These are phyloP conservation scores for Phyllotis vaccarum DNA, from an alignment of 2,797 vertebrate genomes.

Conservation along the genomic window DNA sequence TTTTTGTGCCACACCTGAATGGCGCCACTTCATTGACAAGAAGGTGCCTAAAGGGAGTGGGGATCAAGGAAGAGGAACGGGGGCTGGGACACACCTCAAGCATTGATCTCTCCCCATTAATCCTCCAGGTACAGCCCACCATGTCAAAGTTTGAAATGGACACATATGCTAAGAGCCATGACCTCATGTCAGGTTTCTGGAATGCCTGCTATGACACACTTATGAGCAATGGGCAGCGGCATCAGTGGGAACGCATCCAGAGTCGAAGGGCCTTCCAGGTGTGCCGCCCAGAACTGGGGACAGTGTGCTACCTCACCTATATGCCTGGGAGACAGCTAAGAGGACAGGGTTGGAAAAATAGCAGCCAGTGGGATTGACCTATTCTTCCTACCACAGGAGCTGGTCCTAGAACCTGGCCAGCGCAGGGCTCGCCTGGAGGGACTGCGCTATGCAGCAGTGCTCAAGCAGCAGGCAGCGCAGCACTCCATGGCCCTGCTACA, in stretches of 20 bases:
- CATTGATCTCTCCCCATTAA: not conserved
- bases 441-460: constrained; percentile 87
- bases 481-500: constrained; percentile 93
- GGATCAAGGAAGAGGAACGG: not conserved
- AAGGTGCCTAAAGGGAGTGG: constrained; percentile 86
- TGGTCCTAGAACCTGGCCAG: constrained; percentile 91
- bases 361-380: not conserved
- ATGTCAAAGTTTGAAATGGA: constrained; percentile 97
- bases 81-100: accelerated
- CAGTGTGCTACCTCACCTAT: not conserved
- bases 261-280: constrained; percentile 95
- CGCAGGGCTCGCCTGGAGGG: constrained; percentile 92
- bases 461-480: constrained; percentile 93
- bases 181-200: constrained; percentile 99
- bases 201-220: constrained; percentile 97
- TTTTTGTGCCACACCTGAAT: constrained; percentile 93
- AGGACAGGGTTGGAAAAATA: not conserved
- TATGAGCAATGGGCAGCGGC: constrained; percentile 93
- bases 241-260: constrained; percentile 91
- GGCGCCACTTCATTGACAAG: constrained; percentile 95
- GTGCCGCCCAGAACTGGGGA: not conserved
- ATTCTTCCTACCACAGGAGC: constrained; percentile 87
- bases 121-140: constrained; percentile 93
- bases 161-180: constrained; percentile 96
- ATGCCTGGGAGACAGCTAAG: not conserved